Evolutionary conservation across 2,113 vertebrate species (phyloP), one percentile per base, ranked within the genome.

Genomic region (Chelonoidis abingdonii): DNA sequence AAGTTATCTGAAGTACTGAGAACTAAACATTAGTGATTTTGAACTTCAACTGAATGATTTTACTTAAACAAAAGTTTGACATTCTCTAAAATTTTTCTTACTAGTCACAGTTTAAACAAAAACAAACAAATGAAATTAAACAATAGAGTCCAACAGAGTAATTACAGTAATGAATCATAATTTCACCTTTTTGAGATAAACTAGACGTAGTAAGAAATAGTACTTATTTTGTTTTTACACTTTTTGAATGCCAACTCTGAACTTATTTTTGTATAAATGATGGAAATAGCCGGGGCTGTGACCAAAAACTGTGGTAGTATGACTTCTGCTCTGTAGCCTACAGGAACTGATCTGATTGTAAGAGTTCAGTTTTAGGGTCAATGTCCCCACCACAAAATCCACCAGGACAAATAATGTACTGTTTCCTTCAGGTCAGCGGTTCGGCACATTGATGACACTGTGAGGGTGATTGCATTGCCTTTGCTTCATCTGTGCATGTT

Each of bases 41-140:
- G 50, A 92, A 69, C 10, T 95, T 76, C 65, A 83, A 5, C 16
- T 76, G 21, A 87, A 87, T 83, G 2, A 80, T 14, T 1, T 84
- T 89, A 72, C 69, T 91, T 79, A 62, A 47, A 96, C 94, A 84
- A 1, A 8, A 69, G 41, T 87, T 90, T 92, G 57, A 75, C 35
- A 80, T 90, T 93, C 94, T 82, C 59, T 47, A 92, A 53, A 78
- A 86, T 86, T 93, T 87, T 93, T 95, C 84, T 5, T 78, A 80
- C 9, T 17, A 86, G 52, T 87, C 50, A 65, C 6, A 75, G 38
- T 81, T 94, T 78, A 90, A 93, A 85, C 84, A 90, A 95, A 95
- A 87, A 94, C 93, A 80, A 90, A 79, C 10, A 86, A 53, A 93
- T 65, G 80, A 86, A 97, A 90, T 72, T 83, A 93, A 92, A 89